phyloP scores from a whole-genome alignment of 2,113 vertebrate genomes.

The Toxostoma redivivum region DNA sequence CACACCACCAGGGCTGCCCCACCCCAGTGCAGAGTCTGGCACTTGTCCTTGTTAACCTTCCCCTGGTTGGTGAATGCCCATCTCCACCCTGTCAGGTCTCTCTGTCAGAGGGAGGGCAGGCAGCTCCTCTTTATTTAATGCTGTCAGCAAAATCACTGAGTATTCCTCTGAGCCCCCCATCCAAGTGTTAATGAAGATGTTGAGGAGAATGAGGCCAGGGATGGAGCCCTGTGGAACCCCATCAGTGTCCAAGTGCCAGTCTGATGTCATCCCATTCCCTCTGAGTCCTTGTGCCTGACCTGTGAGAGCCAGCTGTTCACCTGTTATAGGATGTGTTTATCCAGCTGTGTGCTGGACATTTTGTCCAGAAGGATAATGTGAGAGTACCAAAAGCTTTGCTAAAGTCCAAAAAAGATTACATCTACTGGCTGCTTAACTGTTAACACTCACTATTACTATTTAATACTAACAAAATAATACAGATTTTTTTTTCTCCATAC shows the following conservation, averaged over 20 bases:
- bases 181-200: not conserved
- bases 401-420: not conserved
- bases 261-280: not conserved
- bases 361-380: not conserved
- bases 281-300: not conserved
- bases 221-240: not conserved
- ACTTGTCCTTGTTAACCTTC: not conserved
- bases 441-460: not conserved
- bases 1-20: not conserved
- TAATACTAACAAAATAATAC: not conserved
- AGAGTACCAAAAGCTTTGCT: not conserved
- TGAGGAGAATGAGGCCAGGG: not conserved
- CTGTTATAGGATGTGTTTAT: not conserved
- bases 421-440: not conserved
- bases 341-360: not conserved
- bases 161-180: fast-evolving
- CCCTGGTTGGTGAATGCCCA: not conserved
- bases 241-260: not conserved
- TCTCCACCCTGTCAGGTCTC: fast-evolving
- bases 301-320: not conserved
- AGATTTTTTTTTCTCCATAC: not conserved
- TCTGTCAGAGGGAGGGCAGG: fast-evolving
- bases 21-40: not conserved
- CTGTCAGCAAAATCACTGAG: not conserved
- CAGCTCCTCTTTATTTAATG: not conserved